Base-by-base conservation (phyloP, 1,140 invertebrate genomes). In the Drosophila elegans region DNA sequence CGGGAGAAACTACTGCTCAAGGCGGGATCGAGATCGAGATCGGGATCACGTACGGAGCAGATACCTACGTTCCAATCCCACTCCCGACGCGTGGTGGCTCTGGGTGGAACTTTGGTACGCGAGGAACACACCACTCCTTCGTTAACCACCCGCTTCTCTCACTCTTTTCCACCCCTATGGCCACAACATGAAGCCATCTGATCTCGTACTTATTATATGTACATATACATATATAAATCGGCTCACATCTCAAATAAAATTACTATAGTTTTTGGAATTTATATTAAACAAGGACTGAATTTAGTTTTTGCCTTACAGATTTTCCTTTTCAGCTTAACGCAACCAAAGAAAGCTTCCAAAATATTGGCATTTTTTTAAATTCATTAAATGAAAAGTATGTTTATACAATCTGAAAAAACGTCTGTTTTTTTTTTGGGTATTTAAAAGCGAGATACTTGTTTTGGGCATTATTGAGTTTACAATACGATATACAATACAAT, bases 1-100 rank as follows among this genome's bases (percentile, higher is more conserved):
- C 34, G n/a, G 13, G 32, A 59, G 6, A 59, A 63, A 2, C 42
- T 36, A 5, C 29, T 60, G 7, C 12, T 64, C n/a, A 60, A 60
- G 41, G 1, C 5, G 29, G 21, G 9, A 21, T 21, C 16, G 16
- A 21, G 16, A 21, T 21, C 5, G 29, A 21, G 16, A 21, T 21
- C 5, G 29, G 21, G 9, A 2, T 36, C 39, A 2, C 7, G 25
- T 4, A 4, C 32, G n/a, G 55, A 60, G 5, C 42, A 21, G 11
- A 16, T 11, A 4, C 21, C 29, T 0, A 29, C 27, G 1, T 16
- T 45, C 1, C 16, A 21, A 21, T 7, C 61, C 7, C 21, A 64
- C 0, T n/a, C n/a, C 12, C 61, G 56, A 7, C 55, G 62, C 3
- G 27, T 56, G 3, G 32, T 21, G 11, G 12, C 3, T 9, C 2